Evolutionary conservation across 2,888 invertebrate genomes (phyloP).

Genomic region (Polylopha cassiicola): DNA sequence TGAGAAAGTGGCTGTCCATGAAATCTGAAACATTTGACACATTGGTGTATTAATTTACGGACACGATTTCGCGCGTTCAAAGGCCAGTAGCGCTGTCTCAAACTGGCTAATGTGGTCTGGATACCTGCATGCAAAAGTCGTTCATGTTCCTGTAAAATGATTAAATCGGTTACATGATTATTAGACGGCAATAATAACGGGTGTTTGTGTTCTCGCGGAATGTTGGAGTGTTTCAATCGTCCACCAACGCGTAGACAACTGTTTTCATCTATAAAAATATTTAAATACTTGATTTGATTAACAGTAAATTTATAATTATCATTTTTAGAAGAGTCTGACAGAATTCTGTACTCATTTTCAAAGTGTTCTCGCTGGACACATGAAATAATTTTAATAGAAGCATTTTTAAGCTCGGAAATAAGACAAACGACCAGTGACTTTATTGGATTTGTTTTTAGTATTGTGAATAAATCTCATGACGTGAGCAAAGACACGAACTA

Average conservation of each 20-base stretch:
- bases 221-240: neutral
- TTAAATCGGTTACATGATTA: neutral
- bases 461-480: neutral
- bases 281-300: neutral
- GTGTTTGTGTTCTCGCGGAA: neutral
- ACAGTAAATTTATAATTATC: neutral
- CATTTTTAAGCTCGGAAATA: neutral
- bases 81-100: slow-evolving; percentile 1
- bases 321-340: neutral
- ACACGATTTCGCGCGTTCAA: neutral
- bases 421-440: neutral
- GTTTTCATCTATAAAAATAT: slow-evolving; percentile 3
- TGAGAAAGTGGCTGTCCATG: neutral
- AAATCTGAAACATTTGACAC: slow-evolving; percentile 4
- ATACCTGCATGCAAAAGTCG: slow-evolving; percentile 1
- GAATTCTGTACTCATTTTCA: neutral
- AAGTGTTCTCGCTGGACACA: neutral
- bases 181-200: neutral
- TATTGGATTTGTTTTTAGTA: neutral
- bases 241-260: slow-evolving; percentile 1
- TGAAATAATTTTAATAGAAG: neutral
- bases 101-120: neutral
- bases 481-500: neutral
- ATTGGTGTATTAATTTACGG: neutral
- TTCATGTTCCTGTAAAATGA: slow-evolving; percentile 1